Conservation (phyloP, 2,888 invertebrate species). For the Tuberolachnus salignus region DNA sequence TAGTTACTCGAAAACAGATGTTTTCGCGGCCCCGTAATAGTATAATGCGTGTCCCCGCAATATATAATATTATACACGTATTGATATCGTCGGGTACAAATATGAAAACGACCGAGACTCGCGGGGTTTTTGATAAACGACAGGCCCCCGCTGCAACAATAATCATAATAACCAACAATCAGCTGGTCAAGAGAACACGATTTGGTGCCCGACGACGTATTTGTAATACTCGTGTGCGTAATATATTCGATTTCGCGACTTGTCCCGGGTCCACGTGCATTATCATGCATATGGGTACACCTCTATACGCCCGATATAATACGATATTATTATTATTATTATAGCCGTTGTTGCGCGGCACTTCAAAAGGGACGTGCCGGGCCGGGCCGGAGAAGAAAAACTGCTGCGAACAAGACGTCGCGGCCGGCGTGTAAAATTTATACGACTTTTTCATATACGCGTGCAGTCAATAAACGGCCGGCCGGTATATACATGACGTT, state of each 20-base stretch:
- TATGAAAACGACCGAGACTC: slow-evolving; percentile 20
- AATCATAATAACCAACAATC: too few species aligned
- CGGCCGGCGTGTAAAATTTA: too few species aligned
- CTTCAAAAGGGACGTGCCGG: slow-evolving; percentile 10
- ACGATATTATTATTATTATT: not conserved
- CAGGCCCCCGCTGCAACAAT: slow-evolving; percentile 17
- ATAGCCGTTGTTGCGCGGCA: not conserved
- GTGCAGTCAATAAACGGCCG: too few species aligned
- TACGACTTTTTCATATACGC: too few species aligned
- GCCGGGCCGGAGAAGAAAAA: too few species aligned
- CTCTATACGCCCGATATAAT: too few species aligned
- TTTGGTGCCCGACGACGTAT: not conserved
- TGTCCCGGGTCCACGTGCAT: not conserved
- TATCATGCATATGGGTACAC: not conserved
- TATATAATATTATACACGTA: slow-evolving; percentile 10
- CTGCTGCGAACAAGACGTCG: too few species aligned
- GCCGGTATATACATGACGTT: too few species aligned
- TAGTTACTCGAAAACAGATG: slow-evolving; percentile 47
- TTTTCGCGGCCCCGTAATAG: slow-evolving; percentile 11
- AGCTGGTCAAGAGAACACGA: slow-evolving; percentile 45
- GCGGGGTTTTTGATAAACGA: slow-evolving; percentile 49
- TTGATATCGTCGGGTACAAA: not conserved
- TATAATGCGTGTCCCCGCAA: not conserved
- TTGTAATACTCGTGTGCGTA: slow-evolving; percentile 3
- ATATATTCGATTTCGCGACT: slow-evolving; percentile 40